Evolutionary conservation across 2,113 vertebrate genomes (phyloP).

Genomic region (Ochotona curzoniae): DNA sequence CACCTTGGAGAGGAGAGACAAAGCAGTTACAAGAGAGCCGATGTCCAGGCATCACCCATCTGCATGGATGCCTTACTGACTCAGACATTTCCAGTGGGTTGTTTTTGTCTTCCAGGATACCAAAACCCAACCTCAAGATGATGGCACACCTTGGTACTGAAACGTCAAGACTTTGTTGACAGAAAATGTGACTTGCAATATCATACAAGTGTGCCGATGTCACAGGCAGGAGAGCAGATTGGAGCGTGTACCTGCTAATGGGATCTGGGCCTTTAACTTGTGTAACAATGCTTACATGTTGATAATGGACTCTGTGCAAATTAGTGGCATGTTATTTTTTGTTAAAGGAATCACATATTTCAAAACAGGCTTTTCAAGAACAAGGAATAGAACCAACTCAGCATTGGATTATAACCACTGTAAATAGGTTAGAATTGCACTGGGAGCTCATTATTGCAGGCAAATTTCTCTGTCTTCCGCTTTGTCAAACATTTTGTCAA

Average conservation of each 20-base stretch:
- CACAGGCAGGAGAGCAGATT: background rate
- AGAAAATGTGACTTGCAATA: background rate
- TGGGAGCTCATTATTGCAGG: background rate
- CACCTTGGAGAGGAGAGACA: background rate
- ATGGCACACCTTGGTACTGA: background rate
- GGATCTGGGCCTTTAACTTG: accelerated
- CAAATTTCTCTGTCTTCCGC: background rate
- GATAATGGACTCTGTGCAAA: background rate
- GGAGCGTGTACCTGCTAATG: accelerated
- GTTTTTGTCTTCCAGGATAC: background rate
- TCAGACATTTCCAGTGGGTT: background rate
- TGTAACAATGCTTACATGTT: background rate
- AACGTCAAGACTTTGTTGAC: background rate
- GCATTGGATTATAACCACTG: background rate
- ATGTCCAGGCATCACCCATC: background rate
- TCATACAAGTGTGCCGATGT: no score
- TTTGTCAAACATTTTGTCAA: background rate
- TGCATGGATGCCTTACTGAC: background rate
- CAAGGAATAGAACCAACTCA: background rate
- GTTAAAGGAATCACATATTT: background rate
- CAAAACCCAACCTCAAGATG: background rate
- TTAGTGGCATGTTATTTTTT: background rate
- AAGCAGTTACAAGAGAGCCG: background rate
- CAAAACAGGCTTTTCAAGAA: background rate
- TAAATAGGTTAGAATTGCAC: background rate